These are phyloP conservation scores for Basileuterus tristriatus DNA, from an alignment of 2,797 vertebrate species.

Conservation along the genomic window DNA sequence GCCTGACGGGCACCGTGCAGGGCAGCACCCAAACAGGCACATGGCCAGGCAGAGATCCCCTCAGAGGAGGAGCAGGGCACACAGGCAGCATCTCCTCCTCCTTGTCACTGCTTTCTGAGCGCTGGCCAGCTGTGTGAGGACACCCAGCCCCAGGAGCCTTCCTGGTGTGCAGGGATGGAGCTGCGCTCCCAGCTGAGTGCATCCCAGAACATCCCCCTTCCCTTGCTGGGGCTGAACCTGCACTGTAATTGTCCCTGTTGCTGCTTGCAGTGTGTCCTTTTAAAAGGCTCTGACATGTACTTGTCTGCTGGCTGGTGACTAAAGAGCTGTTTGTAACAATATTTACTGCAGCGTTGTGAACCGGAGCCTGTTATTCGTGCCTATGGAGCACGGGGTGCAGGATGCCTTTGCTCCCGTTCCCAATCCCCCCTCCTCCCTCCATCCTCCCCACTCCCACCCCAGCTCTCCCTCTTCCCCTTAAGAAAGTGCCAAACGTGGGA, in stretches of 20 bases:
- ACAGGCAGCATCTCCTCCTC: background rate
- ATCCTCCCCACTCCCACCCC: background rate
- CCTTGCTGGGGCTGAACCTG: background rate
- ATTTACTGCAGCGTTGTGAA: slow-evolving; percentile 53
- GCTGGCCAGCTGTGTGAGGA: background rate
- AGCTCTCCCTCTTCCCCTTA: slow-evolving; percentile 49
- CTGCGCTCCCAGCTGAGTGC: rapidly evolving
- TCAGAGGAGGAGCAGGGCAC: background rate
- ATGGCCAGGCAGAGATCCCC: background rate
- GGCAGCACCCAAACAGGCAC: background rate
- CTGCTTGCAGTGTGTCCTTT: background rate
- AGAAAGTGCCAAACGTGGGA: slow-evolving; percentile 58
- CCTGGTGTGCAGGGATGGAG: rapidly evolving
- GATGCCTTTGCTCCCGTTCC: slow-evolving; percentile 7
- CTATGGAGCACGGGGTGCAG: background rate
- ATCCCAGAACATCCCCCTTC: rapidly evolving
- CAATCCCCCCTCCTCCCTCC: background rate
- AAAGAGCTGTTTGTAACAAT: slow-evolving; percentile 61
- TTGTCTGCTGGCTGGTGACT: slow-evolving; percentile 28
- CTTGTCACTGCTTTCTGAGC: background rate
- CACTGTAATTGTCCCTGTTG: background rate
- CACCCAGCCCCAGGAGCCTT: background rate
- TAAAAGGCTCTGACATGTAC: slow-evolving; percentile 5
- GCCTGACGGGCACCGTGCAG: no score
- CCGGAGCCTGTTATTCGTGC: slow-evolving; percentile 8